phyloP scores from a whole-genome alignment of 1,140 invertebrate species.

The Conus ventricosus region DNA sequence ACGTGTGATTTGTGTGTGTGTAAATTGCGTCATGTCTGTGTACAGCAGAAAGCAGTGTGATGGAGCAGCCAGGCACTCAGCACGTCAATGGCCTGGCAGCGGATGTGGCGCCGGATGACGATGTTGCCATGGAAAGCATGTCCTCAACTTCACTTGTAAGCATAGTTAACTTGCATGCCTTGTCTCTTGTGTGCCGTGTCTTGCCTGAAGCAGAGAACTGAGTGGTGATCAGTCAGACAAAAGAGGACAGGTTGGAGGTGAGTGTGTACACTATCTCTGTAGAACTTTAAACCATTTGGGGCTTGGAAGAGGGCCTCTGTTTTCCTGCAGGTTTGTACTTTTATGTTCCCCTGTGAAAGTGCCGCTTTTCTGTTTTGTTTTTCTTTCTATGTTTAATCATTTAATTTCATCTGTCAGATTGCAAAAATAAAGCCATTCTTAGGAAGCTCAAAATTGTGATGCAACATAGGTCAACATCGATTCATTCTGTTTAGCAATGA shows the following conservation, averaged over 20 bases:
- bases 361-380: neutral
- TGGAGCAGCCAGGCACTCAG: conserved; percentile 9
- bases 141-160: conserved; percentile 23
- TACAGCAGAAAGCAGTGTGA: conserved; percentile 1
- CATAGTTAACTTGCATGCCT: conserved; percentile 1
- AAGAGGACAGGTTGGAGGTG: neutral
- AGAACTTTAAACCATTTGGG: neutral
- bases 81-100: neutral
- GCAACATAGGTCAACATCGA: neutral
- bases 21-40: neutral
- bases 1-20: neutral
- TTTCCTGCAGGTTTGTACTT: neutral
- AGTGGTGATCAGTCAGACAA: neutral
- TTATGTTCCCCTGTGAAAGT: neutral
- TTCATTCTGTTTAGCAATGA: no score
- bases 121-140: neutral
- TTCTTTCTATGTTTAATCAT: neutral
- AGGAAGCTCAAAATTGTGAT: neutral
- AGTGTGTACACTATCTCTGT: neutral
- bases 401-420: neutral
- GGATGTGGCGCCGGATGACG: neutral
- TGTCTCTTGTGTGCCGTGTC: conserved; percentile 18
- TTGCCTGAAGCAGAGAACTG: neutral
- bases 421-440: neutral
- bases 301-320: neutral